Percentiles rank a stretch among this genome's conserved stretches.
Evolutionary conservation across 92 coral and sea anemone species (phyloP).

Genomic region (Parazoanthus darwini): DNA sequence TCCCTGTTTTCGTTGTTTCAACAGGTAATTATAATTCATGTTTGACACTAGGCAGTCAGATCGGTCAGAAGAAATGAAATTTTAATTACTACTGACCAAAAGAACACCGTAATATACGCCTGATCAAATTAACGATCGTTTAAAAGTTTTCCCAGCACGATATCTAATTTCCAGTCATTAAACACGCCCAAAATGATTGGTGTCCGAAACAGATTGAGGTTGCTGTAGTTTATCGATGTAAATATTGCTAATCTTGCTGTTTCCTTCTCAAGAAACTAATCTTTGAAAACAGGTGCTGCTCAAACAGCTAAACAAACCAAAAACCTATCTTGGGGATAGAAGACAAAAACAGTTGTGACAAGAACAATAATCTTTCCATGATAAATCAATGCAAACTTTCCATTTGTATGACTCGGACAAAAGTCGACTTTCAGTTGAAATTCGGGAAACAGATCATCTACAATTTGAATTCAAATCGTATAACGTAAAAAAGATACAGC

Average conservation of each 20-base stretch:
- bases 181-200: neutral
- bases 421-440: neutral
- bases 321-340: too few relatives aligned
- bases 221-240: neutral
- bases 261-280: slow-evolving; percentile 24
- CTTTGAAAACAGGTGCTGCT: slow-evolving; percentile 18
- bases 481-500: neutral
- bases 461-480: neutral
- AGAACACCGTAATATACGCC: neutral
- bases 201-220: neutral
- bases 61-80: neutral
- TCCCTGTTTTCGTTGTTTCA: neutral
- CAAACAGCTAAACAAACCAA: slow-evolving; percentile 13
- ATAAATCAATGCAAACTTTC: neutral
- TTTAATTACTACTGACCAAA: neutral
- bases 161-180: slow-evolving; percentile 9
- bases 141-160: neutral
- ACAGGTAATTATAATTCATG: neutral
- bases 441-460: neutral
- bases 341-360: neutral
- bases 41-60: neutral
- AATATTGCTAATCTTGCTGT: neutral
- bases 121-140: neutral
- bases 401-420: neutral
- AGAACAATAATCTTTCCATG: neutral